Percentiles rank a stretch among this genome's conserved stretches.
These are phyloP conservation scores for Matsumyia berberina DNA, from an alignment of 2,888 invertebrate genomes.

Conservation along the genomic window DNA sequence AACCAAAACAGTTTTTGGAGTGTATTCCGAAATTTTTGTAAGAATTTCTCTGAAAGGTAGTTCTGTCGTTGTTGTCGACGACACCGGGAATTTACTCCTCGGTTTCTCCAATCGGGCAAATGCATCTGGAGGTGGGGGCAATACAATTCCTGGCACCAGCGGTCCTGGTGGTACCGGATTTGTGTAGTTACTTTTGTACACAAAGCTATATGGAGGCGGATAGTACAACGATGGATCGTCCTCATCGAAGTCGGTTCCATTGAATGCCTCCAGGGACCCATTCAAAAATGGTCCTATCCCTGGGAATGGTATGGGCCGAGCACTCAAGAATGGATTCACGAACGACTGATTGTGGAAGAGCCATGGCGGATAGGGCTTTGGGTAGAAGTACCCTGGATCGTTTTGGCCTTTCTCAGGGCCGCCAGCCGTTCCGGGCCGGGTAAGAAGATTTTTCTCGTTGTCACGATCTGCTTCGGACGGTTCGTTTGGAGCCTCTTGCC, in stretches of 20 bases:
- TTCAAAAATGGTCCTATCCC: constrained; percentile 83
- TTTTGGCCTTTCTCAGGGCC: constrained; percentile 76
- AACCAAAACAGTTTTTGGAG: constrained; percentile 85
- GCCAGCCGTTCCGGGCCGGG: constrained; percentile 86
- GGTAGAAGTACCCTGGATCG: constrained; percentile 85
- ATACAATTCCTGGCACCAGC: constrained; percentile 93
- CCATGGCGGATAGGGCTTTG: constrained; percentile 87
- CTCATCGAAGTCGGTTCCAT: constrained; percentile 92
- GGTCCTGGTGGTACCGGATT: constrained; percentile 92
- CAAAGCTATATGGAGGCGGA: constrained; percentile 95
- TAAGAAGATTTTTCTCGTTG: constrained; percentile 86
- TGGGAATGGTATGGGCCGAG: constrained; percentile 79
- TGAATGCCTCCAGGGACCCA: constrained; percentile 83
- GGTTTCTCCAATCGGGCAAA: constrained; percentile 89
- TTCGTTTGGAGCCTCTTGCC: constrained; percentile 79
- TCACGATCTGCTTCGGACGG: constrained; percentile 80
- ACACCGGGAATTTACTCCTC: constrained; percentile 82
- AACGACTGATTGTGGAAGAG: constrained; percentile 81
- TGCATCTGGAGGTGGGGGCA: constrained; percentile 95
- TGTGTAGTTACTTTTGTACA: constrained; percentile 91
- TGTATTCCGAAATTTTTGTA: constrained; percentile 79
- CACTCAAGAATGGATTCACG: constrained; percentile 79
- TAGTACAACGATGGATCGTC: constrained; percentile 96
- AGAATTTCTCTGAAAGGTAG: constrained; percentile 79
- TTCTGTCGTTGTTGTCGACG: constrained; percentile 72